Percentiles rank a stretch among this genome's conserved stretches.
These are phyloP conservation scores for Drosophila birchii DNA, from an alignment of 2,888 invertebrate species.

Conservation along the genomic window DNA sequence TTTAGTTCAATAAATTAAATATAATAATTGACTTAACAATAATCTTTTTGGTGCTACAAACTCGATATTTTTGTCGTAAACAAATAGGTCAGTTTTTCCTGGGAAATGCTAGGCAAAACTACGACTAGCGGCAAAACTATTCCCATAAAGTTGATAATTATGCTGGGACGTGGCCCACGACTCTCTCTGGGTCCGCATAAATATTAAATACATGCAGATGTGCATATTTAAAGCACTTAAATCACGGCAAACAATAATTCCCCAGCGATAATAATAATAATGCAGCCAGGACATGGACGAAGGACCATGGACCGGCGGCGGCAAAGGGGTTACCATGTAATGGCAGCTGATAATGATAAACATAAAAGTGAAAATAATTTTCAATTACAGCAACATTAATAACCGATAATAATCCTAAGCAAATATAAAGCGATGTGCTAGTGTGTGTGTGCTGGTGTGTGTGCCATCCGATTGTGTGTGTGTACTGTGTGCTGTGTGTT, in stretches of 20 bases:
- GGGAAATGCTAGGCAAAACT: conserved; percentile 7
- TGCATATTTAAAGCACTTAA: conserved; percentile 60
- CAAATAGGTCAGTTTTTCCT: neutral
- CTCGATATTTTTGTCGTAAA: neutral
- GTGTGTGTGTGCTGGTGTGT: conserved; percentile 5
- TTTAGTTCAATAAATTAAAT: too few relatives aligned
- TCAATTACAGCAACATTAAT: conserved; percentile 81
- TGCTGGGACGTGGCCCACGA: conserved; percentile 36
- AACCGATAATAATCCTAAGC: conserved; percentile 81
- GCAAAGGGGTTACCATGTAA: conserved; percentile 35
- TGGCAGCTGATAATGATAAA: conserved; percentile 59
- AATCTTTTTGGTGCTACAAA: neutral
- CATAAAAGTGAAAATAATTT: conserved; percentile 81
- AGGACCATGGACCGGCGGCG: conserved; percentile 11
- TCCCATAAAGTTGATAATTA: conserved; percentile 46
- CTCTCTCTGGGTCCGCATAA: conserved; percentile 52
- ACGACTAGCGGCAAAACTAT: conserved; percentile 15
- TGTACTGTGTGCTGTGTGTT: conserved; percentile 13
- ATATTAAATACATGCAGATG: conserved; percentile 56
- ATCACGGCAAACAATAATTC: conserved; percentile 77
- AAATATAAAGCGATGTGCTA: conserved; percentile 60
- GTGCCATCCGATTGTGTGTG: neutral
- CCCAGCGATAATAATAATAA: conserved; percentile 59
- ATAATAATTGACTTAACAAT: neutral
- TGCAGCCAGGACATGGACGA: conserved; percentile 16